Evolutionary conservation across 2,888 invertebrate genomes (phyloP).

Genomic region (Dryobotodes eremita): DNA sequence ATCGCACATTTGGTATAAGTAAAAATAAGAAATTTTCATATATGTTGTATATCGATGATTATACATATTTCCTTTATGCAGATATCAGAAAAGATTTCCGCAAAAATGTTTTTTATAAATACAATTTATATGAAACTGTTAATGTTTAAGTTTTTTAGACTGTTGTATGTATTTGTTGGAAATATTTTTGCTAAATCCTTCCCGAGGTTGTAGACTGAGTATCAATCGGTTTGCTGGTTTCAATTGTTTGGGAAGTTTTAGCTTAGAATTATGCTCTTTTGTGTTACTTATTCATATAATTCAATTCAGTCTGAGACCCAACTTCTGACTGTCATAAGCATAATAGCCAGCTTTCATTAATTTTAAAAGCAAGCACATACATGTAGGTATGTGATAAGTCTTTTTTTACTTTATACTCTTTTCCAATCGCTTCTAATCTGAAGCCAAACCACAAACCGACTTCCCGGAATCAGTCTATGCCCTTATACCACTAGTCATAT

Average conservation of each 20-base stretch:
- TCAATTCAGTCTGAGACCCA: not conserved
- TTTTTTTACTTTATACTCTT: not conserved
- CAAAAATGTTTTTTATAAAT: conserved; percentile 75
- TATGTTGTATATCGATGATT: conserved; percentile 72
- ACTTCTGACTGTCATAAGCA: conserved; percentile 2
- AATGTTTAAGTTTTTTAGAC: conserved; percentile 67
- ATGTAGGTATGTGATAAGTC: not conserved
- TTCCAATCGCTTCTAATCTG: not conserved
- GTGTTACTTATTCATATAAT: not conserved
- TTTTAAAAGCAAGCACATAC: not conserved
- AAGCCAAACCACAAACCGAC: conserved; percentile 27
- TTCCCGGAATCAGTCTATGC: conserved; percentile 70
- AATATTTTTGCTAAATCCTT: conserved; percentile 77
- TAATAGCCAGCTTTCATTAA: conserved; percentile 13
- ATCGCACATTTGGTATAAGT: conserved; percentile 74
- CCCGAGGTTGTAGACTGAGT: conserved; percentile 73
- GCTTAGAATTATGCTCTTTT: not conserved
- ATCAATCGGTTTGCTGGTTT: conserved; percentile 49
- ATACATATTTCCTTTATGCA: conserved; percentile 76
- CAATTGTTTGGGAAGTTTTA: conserved; percentile 8
- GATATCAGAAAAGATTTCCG: conserved; percentile 81
- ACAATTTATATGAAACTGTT: conserved; percentile 68
- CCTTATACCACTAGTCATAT: conserved; percentile 85
- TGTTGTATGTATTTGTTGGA: conserved; percentile 72
- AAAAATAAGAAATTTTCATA: conserved; percentile 69